Base-by-base conservation (phyloP, 2,113 vertebrate species). In the Lontra canadensis region DNA sequence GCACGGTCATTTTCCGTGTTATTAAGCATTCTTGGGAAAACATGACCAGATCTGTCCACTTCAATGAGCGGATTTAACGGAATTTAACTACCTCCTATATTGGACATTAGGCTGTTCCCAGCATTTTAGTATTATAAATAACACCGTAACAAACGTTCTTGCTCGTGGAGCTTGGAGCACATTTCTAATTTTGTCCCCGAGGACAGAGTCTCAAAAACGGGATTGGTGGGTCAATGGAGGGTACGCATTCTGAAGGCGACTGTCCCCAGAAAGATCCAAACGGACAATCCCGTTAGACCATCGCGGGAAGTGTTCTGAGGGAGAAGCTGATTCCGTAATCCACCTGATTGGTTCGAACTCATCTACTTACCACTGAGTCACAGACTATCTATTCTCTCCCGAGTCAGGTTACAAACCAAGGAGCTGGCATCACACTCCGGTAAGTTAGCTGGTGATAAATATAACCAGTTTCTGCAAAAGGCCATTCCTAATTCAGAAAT, bases 371-470 rank as follows among this genome's bases (percentile, higher is more conserved):
- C 81, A 85, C 61, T 31, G 31, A 94, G 86, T 95, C 97, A 93
- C 34, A 44, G 90, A 67, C 96, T 96, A 91, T 95, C 80, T 79
- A 89, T 92, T 85, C 86, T 65, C 52, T 36, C 15, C 14, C 92
- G 95, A 97, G 95, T 97, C 97, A 97, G 90, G 52, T 90, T 71
- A 84, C 82, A 87, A 44, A 61, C 83, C 88, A 88, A 1, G 0
- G 83, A 42, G 81, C 90, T 95, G 80, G 94, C 87, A 57, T 95
- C 93, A 79, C 34, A 87, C 26, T 52, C 97, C 49, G 76, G 79
- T 90, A 90, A 97, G 95, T 69, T 88, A 92, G 90, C 94, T 71
- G 84, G 74, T 71, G 87, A 86, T 89, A 97, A 98, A 96, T 97
- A 95, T 96, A 98, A 94, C 83, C 44, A 10, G 81, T 67, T 71